phyloP scores from a whole-genome alignment of 2,797 vertebrate genomes.

The Sebastes nivosus region DNA sequence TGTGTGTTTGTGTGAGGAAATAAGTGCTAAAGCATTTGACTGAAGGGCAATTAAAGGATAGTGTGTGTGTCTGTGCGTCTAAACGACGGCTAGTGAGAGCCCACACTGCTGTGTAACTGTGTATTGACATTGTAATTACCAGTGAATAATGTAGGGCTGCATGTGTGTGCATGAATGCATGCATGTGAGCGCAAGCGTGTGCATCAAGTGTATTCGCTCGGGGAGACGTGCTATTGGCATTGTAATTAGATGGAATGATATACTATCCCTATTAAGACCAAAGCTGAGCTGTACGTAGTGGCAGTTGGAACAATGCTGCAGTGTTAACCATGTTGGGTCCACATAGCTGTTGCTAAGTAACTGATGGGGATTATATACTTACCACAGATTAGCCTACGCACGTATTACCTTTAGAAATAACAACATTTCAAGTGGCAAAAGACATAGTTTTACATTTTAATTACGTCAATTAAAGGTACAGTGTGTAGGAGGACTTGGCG shows the following conservation, averaged over 20 bases:
- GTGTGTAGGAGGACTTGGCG: too few species aligned
- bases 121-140: slow-evolving; percentile 73
- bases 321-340: slow-evolving; percentile 17
- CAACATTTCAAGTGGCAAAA: background rate
- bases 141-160: slow-evolving; percentile 59
- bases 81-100: slow-evolving; percentile 30
- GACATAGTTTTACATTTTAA: background rate
- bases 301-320: background rate
- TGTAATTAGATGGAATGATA: slow-evolving; percentile 68
- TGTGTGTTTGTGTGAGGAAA: slow-evolving; percentile 11
- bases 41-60: slow-evolving; percentile 74
- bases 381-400: background rate
- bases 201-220: slow-evolving; percentile 33
- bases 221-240: slow-evolving; percentile 58
- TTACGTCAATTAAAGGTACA: background rate
- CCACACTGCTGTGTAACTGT: slow-evolving; percentile 34
- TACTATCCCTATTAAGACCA: slow-evolving; percentile 37
- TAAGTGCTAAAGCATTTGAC: slow-evolving; percentile 57
- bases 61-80: slow-evolving; percentile 23
- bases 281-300: background rate
- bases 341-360: slow-evolving; percentile 26
- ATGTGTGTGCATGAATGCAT: slow-evolving; percentile 21
- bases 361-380: background rate
- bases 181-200: slow-evolving; percentile 15
- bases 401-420: background rate